These are phyloP conservation scores for Goniozus legneri DNA, from an alignment of 1,140 invertebrate genomes.

Conservation along the genomic window DNA sequence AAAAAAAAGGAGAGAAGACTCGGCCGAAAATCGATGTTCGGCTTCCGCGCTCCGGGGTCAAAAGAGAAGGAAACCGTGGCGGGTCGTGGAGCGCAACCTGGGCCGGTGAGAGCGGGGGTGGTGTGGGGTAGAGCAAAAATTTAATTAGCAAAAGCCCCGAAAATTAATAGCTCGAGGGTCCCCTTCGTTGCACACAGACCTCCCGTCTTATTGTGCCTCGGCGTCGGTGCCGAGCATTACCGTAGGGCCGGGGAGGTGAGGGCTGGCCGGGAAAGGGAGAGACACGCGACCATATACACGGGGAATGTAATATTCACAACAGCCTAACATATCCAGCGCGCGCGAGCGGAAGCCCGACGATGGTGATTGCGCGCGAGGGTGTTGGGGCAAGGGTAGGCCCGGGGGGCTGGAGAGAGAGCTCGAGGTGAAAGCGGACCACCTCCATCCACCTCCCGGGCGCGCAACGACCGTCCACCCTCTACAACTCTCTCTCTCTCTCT, in stretches of 20 bases:
- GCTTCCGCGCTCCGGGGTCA: slow-evolving; percentile 7
- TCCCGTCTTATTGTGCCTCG: slow-evolving; percentile 49
- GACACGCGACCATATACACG: slow-evolving; percentile 36
- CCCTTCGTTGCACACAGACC: no score
- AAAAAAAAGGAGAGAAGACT: slow-evolving; percentile 14
- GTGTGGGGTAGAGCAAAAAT: slow-evolving; percentile 38
- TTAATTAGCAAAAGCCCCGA: slow-evolving; percentile 49
- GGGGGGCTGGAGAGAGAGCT: no score
- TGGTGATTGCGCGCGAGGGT: no score
- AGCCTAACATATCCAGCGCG: slow-evolving; percentile 43
- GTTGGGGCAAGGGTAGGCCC: no score
- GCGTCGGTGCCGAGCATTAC: no score
- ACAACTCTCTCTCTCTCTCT: not conserved
- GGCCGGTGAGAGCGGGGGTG: not conserved
- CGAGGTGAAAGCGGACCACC: no score
- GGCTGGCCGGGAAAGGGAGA: no score
- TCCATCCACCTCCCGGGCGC: not conserved
- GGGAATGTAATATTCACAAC: slow-evolving; percentile 53
- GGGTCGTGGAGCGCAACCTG: slow-evolving; percentile 6
- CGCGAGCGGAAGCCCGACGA: no score
- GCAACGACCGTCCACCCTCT: not conserved
- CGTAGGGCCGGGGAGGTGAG: no score
- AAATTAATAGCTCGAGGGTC: slow-evolving; percentile 51
- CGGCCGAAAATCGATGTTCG: slow-evolving; percentile 11
- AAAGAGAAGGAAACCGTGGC: not conserved